Conservation (phyloP, 2,888 invertebrate genomes). For the Pollenia labialis region DNA sequence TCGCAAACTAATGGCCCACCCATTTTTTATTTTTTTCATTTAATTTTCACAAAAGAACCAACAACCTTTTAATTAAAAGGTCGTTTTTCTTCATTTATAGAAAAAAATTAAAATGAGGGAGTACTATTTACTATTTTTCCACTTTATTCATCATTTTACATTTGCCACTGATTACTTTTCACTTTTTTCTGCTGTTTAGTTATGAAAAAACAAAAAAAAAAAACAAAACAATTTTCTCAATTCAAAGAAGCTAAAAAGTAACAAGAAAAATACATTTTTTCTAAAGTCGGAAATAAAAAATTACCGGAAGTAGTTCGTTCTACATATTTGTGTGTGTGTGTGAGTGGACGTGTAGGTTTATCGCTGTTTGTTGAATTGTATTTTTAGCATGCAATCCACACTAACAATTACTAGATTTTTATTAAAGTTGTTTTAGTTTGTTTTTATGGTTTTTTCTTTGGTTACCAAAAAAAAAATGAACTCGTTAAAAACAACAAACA, state of each 20-base stretch:
- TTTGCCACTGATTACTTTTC: conserved; percentile 59
- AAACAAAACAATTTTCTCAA: background rate
- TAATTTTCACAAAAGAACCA: background rate
- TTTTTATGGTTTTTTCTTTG: conserved; percentile 19
- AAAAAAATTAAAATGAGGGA: background rate
- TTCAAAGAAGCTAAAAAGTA: background rate
- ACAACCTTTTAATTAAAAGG: conserved; percentile 63
- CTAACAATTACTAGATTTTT: background rate
- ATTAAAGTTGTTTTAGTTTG: background rate
- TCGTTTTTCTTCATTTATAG: conserved; percentile 56
- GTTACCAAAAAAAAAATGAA: background rate
- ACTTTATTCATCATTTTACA: conserved; percentile 34
- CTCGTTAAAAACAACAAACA: conserved; percentile 37
- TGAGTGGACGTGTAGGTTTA: background rate
- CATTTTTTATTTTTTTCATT: background rate
- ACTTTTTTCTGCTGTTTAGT: conserved; percentile 2
- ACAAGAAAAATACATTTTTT: conserved; percentile 45
- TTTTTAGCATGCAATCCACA: conserved; percentile 41
- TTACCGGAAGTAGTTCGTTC: conserved; percentile 70
- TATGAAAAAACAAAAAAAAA: background rate
- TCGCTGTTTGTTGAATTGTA: conserved; percentile 14
- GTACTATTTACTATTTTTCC: conserved; percentile 16
- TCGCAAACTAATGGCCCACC: background rate
- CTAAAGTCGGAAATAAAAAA: conserved; percentile 63
- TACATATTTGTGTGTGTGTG: conserved; percentile 30